Evolutionary conservation across 2,888 invertebrate species (phyloP), one percentile per base, ranked within the genome.

Genomic region (Dichetophora obliterata): DNA sequence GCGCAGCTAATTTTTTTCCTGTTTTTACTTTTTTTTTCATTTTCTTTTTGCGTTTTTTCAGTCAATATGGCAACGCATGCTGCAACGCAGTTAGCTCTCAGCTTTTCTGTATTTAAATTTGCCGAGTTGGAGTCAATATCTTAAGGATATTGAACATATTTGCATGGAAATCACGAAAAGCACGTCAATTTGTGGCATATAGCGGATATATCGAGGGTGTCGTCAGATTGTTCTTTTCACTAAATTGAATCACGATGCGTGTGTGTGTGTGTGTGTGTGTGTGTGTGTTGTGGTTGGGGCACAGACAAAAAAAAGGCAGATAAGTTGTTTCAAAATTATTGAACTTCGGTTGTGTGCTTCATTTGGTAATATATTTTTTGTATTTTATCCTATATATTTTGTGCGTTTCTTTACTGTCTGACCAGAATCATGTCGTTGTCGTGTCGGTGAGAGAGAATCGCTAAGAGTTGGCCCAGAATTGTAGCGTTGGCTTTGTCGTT

Each of bases 101-200:
- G 24, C 22, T 24, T 68, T 8, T 11, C 68, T 16, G 27, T 22
- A 3, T 59, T 27, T 11, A 22, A 19, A 22, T 63, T 34, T n/a
- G n/a, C 19, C 0, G 14, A 50, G 27, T 24, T 22, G 22, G 71
- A 48, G 71, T 54, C 70, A 78, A 78, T 85, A 84, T 82, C 84
- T 83, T 83, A 81, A 82, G 82, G 84, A 84, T 86, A 84, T 83
- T 85, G 83, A 85, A 83, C 84, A 86, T 86, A 86, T 86, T 86
- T 86, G 85, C 86, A 86, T 86, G 85, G 83, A 85, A 86, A 86
- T 86, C 86, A 86, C 85, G 85, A 83, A 85, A 85, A 83, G 85
- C 85, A 85, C 85, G 85, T 85, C 85, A 85, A 85, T 85, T 84
- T 71, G 59, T 57, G 71, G 71, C 54, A 84, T 84, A 85, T 84